Percentiles rank a stretch among this genome's conserved stretches.
Evolutionary conservation across 1,140 invertebrate species (phyloP).

Genomic region (Anadara kagoshimensis): DNA sequence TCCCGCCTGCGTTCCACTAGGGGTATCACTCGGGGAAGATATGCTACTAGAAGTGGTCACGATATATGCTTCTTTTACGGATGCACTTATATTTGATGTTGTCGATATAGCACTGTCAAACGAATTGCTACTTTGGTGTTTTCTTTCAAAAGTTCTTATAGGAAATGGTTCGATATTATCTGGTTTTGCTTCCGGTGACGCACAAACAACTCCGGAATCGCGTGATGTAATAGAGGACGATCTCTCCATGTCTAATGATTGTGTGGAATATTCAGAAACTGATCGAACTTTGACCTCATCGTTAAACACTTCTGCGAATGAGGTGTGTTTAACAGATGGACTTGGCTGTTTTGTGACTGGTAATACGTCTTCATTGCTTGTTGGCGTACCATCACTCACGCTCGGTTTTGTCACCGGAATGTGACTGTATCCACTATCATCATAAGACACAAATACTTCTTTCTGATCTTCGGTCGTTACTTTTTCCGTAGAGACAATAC

Average conservation of each 20-base stretch:
- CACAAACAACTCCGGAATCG: constrained; percentile 23
- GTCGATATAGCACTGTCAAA: constrained; percentile 29
- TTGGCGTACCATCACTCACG: no score
- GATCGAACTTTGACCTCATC: background rate
- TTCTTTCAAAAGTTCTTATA: background rate
- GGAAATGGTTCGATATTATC: background rate
- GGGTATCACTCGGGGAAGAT: background rate
- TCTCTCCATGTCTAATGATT: background rate
- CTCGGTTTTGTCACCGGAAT: background rate
- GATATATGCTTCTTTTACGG: constrained; percentile 17
- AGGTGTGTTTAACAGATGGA: no score
- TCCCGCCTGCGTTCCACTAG: no score
- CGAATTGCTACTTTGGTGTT: constrained; percentile 15
- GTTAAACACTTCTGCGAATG: no score
- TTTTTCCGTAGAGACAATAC: constrained; percentile 21
- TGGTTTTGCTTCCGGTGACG: background rate
- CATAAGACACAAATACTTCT: constrained; percentile 10
- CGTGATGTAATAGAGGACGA: constrained; percentile 16
- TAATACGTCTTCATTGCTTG: no score
- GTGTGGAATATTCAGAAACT: background rate
- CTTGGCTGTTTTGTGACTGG: no score
- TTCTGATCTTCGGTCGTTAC: constrained; percentile 5
- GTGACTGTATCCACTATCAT: constrained; percentile 28
- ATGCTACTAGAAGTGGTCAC: constrained; percentile 4
- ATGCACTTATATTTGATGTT: constrained; percentile 17